Evolutionary conservation across 2,888 invertebrate genomes (phyloP), one percentile per base, ranked within the genome.

Genomic region (Hydropsyche betteni): DNA sequence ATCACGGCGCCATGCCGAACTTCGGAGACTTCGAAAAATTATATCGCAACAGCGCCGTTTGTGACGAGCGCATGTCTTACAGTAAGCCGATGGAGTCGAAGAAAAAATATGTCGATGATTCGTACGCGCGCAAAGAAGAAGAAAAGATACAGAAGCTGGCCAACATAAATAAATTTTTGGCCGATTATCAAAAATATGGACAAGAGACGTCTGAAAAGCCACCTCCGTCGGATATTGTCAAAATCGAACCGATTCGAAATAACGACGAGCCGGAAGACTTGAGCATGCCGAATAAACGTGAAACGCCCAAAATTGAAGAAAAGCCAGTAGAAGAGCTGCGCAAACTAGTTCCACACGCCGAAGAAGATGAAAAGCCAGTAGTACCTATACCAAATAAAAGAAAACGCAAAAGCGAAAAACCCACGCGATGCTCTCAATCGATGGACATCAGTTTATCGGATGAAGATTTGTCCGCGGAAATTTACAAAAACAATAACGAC

Each of bases 351-450:
- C 52, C 61, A 12, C 70, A 51, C 38, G 14, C n/a, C 0, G 74
- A 74, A 24, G 78, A 82, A 58, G 89, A 89, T 72, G 88, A 88
- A 80, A 88, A 88, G 81, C 83, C 84, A 61, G 84, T 84, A 24
- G 82, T 81, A 71, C 80, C 84, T 75, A 86, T 86, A 68, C 92
- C 91, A 78, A 91, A 90, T 82, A 91, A 91, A 83, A 88, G 94
- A 80, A 95, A 95, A 82, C 87, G 94, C 74, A 94, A 94, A 84
- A 94, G 91, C 80, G 93, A 93, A 81, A 94, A 94, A 83, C 94
- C 94, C 2, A 94, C 92, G 6, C 87, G 92, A 81, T 94, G 93
- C 84, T 91, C 93, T 1, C 88, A 88, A 81, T 86, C 81, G 78
- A 86, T 86, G 79, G 88, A 88, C 82, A 87, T 86, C 78, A 87